phyloP scores from a whole-genome alignment of 2,888 invertebrate genomes.

The Oxyteleia sp. region DNA sequence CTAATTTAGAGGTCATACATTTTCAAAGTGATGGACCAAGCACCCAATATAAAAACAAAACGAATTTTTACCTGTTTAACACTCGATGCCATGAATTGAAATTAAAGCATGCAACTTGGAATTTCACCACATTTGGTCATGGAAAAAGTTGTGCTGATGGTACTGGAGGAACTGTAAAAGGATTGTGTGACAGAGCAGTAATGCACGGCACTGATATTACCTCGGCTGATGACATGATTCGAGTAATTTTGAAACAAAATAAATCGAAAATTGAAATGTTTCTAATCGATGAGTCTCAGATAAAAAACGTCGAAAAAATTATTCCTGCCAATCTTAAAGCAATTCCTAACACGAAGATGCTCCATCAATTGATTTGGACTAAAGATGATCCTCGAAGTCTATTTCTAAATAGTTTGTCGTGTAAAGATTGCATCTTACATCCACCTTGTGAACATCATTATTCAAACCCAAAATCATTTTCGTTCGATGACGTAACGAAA shows the following conservation, averaged over 20 bases:
- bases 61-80: constrained; percentile 5
- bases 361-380: constrained; percentile 33
- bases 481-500: background rate
- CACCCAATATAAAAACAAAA: constrained; percentile 22
- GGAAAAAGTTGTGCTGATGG: constrained; percentile 20
- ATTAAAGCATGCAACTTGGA: constrained; percentile 8
- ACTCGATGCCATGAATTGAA: constrained; percentile 2
- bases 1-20: background rate
- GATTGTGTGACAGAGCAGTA: constrained; percentile 4
- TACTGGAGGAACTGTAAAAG: constrained; percentile 13
- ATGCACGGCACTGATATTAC: constrained; percentile 3
- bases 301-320: constrained; percentile 1
- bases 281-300: constrained; percentile 2
- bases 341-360: constrained; percentile 18
- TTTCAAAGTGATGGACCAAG: constrained; percentile 24
- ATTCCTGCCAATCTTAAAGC: constrained; percentile 10
- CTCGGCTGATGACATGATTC: constrained; percentile 7
- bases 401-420: constrained; percentile 34
- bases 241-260: background rate
- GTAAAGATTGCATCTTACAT: constrained; percentile 25
- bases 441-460: constrained; percentile 38
- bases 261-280: constrained; percentile 7
- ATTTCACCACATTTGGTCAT: constrained; percentile 15
- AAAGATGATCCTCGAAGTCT: constrained; percentile 18
- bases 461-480: constrained; percentile 21